Evolutionary conservation across 2,797 vertebrate species (phyloP), one percentile per base, ranked within the genome.

Genomic region (Artibeus lituratus): DNA sequence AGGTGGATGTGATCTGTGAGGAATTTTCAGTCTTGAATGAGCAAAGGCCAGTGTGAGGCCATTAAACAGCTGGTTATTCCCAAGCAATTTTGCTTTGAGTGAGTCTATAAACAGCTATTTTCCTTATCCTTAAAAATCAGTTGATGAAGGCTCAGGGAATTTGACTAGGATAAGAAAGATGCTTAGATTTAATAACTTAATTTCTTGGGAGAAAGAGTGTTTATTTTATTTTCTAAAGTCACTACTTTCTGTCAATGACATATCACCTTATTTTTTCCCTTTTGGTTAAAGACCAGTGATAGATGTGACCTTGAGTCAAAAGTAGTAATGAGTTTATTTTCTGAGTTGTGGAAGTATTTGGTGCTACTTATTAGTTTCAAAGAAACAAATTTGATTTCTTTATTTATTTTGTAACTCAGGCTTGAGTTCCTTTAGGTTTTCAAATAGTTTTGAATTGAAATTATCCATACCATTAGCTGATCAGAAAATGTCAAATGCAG

Each of bases 381-480:
- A 82, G 73, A 91, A 86, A 73, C 21, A 92, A 55, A 86, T 73
- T 82, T 65, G 49, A 55, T 87, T 62, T 73, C 24, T 42, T 87
- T 84, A 22, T 26, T 74, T 57, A 51, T 70, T 94, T 92, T 92
- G 42, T 73, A 84, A 21, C 49, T 87, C 26, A 85, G 11, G 12
- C 67, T 24, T 93, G 73, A 87, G 62, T 92, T 87, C 7, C 29
- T 94, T 62, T 74, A 87, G 77, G n/a, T 67, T 67, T 89, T 90
- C 53, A 90, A 67, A 62, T 67, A 77, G 26, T 83, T 95, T 81
- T 51, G 22, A 92, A 65, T 89, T 90, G 59, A 85, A 76, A 76
- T 67, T 59, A 77, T 82, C 55, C 8, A 47, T 24, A 39, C 24
- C 7, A 24, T 55, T 55, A 76, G 51, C 59, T 10, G 57, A 44